Base-by-base conservation (phyloP, 2,888 invertebrate genomes). In the Netelia fuscicornis region DNA sequence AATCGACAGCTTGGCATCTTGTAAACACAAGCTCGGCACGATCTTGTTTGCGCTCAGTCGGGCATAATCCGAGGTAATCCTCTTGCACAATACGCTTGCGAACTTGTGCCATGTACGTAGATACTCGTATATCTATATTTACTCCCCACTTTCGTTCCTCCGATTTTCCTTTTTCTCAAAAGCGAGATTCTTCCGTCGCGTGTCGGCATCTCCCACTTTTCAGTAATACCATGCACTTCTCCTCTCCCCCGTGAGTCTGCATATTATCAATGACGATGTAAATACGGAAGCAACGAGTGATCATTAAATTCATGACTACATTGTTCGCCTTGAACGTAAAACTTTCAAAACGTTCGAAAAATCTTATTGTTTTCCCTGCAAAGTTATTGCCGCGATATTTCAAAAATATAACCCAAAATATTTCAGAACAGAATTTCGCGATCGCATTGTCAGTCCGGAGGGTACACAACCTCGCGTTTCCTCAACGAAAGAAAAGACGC, bases 51-150 rank as follows among this genome's bases (percentile, higher is more conserved):
- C 92, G 90, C 91, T 92, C 91, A 91, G 91, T 91, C 92, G 92
- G 91, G 91, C 91, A 92, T 93, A 93, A 93, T 92, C 93, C 92
- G 89, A 89, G 90, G 91, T 93, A 93, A 93, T 93, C 93, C 92
- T 90, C 92, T 93, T 92, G 92, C 91, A 91, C 92, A 91, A 93
- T 92, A 91, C 91, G 91, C 91, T 90, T 89, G 87, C 65, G 72
- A 79, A 82, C 70, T 84, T 65, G 60, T 70, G 30, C 44, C 62
- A 60, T 81, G 58, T 71, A 80, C 72, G 20, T 77, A 44, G 44
- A 17, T 20, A 37, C 10, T 6, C 2, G 30, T 5, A 64, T 10
- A 17, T 23, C 8, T 60, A 68, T 25, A 89, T 87, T 84, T 86
- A 78, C 88, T 83, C 87, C 86, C 84, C 62, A 70, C 83, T 76